phyloP scores from a whole-genome alignment of 2,113 vertebrate genomes.

The Suricata suricatta region DNA sequence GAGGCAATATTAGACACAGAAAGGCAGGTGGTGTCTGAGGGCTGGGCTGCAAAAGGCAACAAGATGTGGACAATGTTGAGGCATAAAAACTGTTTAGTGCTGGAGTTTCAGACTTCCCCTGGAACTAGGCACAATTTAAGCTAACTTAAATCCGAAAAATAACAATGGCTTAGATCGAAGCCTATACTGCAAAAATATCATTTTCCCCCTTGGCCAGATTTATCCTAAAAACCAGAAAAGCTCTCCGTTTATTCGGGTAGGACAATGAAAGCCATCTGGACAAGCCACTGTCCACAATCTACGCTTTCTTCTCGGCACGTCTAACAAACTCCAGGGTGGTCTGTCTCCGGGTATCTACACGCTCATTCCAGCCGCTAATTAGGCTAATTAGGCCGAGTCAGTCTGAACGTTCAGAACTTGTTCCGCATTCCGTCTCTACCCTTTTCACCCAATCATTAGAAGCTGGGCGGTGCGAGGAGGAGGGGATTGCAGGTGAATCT shows the following conservation, averaged over 20 bases:
- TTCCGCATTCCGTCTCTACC: neutral
- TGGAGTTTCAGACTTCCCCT: neutral
- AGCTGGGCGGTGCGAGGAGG: fast-evolving
- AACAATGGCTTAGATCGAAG: neutral
- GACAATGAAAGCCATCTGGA: neutral
- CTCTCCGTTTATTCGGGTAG: neutral
- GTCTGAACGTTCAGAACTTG: neutral
- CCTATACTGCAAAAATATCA: neutral
- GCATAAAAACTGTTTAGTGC: neutral
- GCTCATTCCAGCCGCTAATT: neutral
- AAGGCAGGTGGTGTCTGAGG: neutral
- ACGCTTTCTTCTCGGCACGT: neutral
- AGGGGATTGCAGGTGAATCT: neutral
- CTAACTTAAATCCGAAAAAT: neutral
- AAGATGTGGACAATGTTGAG: neutral
- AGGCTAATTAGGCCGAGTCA: neutral
- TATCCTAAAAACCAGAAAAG: neutral
- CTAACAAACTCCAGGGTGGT: neutral
- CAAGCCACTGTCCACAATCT: no score
- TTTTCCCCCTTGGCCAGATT: neutral
- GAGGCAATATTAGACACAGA: neutral
- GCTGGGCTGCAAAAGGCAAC: neutral
- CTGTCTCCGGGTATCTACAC: neutral
- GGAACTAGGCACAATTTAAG: neutral
- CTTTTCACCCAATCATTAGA: neutral